Conservation (phyloP, 2,888 invertebrate genomes). For the Tetrapedia diversipes region DNA sequence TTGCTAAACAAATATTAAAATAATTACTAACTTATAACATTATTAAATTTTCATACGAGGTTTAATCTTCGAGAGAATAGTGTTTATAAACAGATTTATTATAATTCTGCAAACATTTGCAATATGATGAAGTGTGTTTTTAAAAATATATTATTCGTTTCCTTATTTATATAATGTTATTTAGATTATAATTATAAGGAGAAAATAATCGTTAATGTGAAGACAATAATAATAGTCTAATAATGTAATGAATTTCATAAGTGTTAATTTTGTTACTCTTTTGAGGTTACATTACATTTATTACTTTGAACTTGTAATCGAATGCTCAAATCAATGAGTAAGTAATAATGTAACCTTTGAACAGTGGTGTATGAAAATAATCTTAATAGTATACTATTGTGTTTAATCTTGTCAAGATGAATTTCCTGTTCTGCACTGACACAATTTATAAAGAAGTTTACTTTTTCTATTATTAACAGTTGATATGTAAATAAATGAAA, state of each 20-base stretch:
- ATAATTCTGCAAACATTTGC: slow-evolving; percentile 4
- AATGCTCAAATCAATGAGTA: slow-evolving; percentile 36
- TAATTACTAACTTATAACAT: too few relatives aligned
- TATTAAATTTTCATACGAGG: too few relatives aligned
- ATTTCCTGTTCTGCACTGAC: slow-evolving; percentile 4
- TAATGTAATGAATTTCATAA: neutral
- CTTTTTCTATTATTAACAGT: slow-evolving; percentile 34
- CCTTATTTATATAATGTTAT: neutral
- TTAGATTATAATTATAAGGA: neutral
- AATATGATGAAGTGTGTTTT: slow-evolving; percentile 12
- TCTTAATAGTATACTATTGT: slow-evolving; percentile 13
- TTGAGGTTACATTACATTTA: slow-evolving; percentile 58
- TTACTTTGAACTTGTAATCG: slow-evolving; percentile 24
- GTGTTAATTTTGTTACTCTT: slow-evolving; percentile 4
- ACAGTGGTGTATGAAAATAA: slow-evolving; percentile 35
- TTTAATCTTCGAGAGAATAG: too few relatives aligned
- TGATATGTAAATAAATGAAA: slow-evolving; percentile 35
- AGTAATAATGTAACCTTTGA: slow-evolving; percentile 59
- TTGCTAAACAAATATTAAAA: too few relatives aligned
- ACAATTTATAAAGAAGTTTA: slow-evolving; percentile 11
- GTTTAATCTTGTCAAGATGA: slow-evolving; percentile 23
- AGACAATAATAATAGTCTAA: neutral
- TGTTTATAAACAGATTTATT: slow-evolving; percentile 16
- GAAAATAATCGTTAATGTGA: neutral
- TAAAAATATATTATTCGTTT: neutral